A percentile compares a stretch with the other conserved stretches of the same genome.
phyloP scores from a whole-genome alignment of 2,888 invertebrate species.

The Yponomeuta malinellus region DNA sequence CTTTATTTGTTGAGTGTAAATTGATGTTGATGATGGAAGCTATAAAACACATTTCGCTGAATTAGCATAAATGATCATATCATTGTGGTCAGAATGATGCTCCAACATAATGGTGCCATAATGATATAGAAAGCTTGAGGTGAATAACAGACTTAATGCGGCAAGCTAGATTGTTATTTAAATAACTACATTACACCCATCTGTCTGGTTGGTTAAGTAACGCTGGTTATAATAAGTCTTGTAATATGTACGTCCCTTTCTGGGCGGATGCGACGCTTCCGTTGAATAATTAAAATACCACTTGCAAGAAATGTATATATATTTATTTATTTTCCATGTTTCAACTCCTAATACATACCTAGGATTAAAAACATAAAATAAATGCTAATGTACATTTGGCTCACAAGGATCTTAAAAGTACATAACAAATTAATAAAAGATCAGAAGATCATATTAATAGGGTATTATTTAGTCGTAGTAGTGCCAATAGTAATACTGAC shows the following conservation, averaged over 20 bases:
- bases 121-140: neutral
- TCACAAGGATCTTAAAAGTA: too few relatives aligned
- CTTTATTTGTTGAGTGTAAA: neutral
- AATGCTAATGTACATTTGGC: too few relatives aligned
- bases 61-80: neutral
- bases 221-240: neutral
- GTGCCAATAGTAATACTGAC: too few relatives aligned
- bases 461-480: too few relatives aligned
- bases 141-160: neutral
- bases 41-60: neutral
- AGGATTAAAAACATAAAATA: too few relatives aligned
- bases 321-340: too few relatives aligned
- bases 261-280: neutral
- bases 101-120: neutral
- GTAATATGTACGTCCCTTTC: neutral
- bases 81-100: neutral
- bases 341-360: too few relatives aligned
- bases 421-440: too few relatives aligned
- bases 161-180: neutral
- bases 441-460: too few relatives aligned
- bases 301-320: too few relatives aligned
- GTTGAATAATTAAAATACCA: neutral
- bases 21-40: neutral
- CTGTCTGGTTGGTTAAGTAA: neutral
- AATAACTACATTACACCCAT: neutral